Base-by-base conservation (phyloP, 1,140 invertebrate species). In the Sitobion miscanthi region DNA sequence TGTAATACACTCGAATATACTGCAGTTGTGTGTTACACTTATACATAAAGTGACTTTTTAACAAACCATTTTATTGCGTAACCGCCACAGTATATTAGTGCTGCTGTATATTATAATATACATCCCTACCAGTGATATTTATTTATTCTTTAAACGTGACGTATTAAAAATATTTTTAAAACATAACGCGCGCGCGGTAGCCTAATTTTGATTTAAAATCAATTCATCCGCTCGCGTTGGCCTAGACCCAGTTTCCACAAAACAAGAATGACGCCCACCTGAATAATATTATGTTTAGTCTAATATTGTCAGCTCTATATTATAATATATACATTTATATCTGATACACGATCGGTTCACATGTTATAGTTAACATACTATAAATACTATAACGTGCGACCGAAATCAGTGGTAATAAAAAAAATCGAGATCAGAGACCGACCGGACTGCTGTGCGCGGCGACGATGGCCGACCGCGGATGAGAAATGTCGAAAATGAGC, bases 401-500 rank as follows among this genome's bases (percentile, higher is more conserved):
- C 42, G 83, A 42, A 85, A 85, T 85, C 83, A 21, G 83, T 45
- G 38, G 38, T 45, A 85, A 85, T 85, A 85, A 85, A 85, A 77
- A 85, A 77, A 25, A 45, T 85, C 11, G 83, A 85, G 83, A 85
- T 38, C 83, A 85, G 38, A 42, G 42, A 85, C 35, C 42, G 83
- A 85, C 83, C 82, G 35, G 82, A 38, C 17, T 45, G 42, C 30
- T 69, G 62, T 69, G 3, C 30, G 11, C 30, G 30, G 35, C 83
- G 85, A 86, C 42, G 85, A 87, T 49, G 85, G 85, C 17, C 9
- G 49, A 47, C 45, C 30, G 30, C 14, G 30, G n/a, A 77, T 77
- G 85, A n/a, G 45, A 87, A 87, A 87, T 87, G 45, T 87, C 38
- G 11, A 87, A 87, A 87, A 87, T n/a, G 38, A 83, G n/a, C 38